Percentiles rank a stretch among this genome's conserved stretches.
Evolutionary conservation across 2,797 vertebrate species (phyloP).

Genomic region (Eutrigla gurnardus): DNA sequence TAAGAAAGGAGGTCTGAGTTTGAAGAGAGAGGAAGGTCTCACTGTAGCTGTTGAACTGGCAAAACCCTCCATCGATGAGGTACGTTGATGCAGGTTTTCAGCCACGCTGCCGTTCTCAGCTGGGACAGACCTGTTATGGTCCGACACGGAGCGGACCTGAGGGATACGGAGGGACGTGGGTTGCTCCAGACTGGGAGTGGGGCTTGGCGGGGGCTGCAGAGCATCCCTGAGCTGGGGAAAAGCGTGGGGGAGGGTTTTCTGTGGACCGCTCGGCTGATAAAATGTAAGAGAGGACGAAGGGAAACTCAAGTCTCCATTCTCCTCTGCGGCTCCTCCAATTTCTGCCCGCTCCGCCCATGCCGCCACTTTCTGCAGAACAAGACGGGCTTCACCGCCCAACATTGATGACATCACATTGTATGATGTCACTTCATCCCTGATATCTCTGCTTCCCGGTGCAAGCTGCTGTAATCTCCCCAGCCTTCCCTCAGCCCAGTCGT

Average conservation of each 20-base stretch:
- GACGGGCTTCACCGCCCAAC: constrained; percentile 92
- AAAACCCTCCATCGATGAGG: constrained; percentile 68
- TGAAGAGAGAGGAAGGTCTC: constrained; percentile 72
- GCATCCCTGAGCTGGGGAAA: constrained; percentile 81
- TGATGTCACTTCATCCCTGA: constrained; percentile 77
- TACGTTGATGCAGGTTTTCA: constrained; percentile 91
- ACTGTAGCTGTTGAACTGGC: constrained; percentile 56
- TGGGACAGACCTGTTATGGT: constrained; percentile 85
- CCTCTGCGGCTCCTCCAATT: constrained; percentile 89
- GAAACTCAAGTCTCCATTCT: constrained; percentile 92
- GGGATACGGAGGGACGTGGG: constrained; percentile 95
- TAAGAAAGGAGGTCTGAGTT: constrained; percentile 75
- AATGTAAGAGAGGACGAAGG: constrained; percentile 93
- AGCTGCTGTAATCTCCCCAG: constrained; percentile 88
- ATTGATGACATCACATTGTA: constrained; percentile 80
- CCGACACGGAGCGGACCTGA: constrained; percentile 93
- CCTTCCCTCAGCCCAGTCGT: constrained; percentile 91
- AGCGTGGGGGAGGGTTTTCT: constrained; percentile 90
- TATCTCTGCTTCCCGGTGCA: constrained; percentile 87
- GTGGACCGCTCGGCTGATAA: constrained; percentile 90
- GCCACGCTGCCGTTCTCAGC: constrained; percentile 89
- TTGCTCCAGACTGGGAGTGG: constrained; percentile 78
- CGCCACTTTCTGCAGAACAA: constrained; percentile 96
- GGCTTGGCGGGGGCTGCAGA: constrained; percentile 77
- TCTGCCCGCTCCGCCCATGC: constrained; percentile 95